These are phyloP conservation scores for Megaceryle maxima DNA, from an alignment of 2,113 vertebrate species.

Conservation along the genomic window DNA sequence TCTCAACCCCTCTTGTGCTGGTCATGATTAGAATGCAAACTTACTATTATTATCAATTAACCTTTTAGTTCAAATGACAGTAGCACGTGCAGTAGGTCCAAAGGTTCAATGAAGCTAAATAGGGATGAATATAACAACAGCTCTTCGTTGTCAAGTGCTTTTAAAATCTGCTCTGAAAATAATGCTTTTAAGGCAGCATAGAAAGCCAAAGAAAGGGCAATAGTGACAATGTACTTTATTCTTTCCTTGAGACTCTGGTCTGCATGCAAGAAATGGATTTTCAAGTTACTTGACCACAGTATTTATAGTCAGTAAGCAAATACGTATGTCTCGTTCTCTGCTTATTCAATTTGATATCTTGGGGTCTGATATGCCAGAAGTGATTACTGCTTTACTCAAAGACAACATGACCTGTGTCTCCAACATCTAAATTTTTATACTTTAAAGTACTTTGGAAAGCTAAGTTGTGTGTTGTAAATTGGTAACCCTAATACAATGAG, in stretches of 20 bases:
- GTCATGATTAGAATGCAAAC: neutral
- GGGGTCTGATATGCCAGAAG: neutral
- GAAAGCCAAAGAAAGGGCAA: neutral
- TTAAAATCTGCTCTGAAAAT: neutral
- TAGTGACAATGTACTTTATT: neutral
- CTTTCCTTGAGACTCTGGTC: neutral
- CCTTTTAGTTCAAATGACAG: neutral
- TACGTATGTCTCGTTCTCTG: neutral
- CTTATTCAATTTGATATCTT: neutral
- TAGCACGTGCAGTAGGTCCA: neutral
- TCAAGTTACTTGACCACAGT: neutral
- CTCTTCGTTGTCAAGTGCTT: neutral
- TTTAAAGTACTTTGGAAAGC: neutral
- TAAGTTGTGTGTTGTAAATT: neutral
- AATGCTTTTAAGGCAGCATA: neutral
- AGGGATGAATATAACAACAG: neutral
- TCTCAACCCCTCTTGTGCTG: neutral
- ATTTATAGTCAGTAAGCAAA: neutral
- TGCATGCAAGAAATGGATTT: neutral
- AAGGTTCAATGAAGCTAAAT: neutral
- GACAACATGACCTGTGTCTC: neutral
- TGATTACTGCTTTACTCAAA: neutral
- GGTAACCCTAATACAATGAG: neutral
- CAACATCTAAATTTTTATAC: neutral
- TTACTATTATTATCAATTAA: neutral